These are phyloP conservation scores for Greenwoodochromis staneri DNA, from an alignment of 2,113 vertebrate genomes.

Conservation along the genomic window DNA sequence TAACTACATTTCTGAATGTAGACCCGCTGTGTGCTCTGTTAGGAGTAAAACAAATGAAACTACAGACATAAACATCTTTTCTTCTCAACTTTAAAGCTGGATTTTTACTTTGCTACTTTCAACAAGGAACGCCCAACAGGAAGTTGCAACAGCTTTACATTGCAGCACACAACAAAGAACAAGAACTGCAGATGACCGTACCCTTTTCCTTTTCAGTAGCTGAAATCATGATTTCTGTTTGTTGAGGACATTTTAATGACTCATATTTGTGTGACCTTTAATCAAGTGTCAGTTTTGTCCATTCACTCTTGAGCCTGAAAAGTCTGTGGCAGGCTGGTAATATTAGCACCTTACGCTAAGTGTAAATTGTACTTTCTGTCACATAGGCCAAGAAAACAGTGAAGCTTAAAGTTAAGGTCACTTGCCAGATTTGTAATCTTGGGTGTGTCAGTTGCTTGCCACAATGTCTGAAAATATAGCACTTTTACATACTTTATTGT, in stretches of 20 bases:
- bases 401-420: background rate
- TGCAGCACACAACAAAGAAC: background rate
- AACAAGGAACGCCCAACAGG: background rate
- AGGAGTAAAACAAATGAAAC: background rate
- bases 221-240: background rate
- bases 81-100: background rate
- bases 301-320: background rate
- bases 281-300: background rate
- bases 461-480: background rate
- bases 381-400: background rate
- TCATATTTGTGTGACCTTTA: background rate
- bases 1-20: background rate
- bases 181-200: background rate
- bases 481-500: background rate
- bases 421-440: background rate
- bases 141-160: background rate
- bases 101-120: background rate
- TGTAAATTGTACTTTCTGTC: background rate
- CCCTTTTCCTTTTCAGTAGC: background rate
- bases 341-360: constrained; percentile 1
- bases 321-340: background rate
- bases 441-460: background rate
- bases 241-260: background rate
- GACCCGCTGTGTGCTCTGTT: background rate
- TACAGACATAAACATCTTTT: background rate